Conservation (phyloP, 2,113 vertebrate species). For the Saimiri boliviensis region DNA sequence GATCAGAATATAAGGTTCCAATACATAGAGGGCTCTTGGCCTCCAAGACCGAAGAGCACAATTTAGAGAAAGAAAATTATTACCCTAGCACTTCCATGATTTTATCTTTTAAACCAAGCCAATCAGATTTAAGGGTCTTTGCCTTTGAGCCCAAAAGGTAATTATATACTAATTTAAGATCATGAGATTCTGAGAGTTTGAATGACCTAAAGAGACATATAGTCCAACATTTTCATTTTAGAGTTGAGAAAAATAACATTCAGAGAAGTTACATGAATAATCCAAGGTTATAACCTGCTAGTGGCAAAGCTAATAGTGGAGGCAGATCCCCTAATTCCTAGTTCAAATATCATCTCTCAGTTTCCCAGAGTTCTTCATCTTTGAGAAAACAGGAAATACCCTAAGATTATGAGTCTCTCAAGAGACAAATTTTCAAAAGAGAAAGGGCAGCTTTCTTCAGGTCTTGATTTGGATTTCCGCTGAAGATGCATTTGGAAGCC, state of each 20-base stretch:
- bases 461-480: background rate
- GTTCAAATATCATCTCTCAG: background rate
- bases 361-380: background rate
- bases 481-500: background rate
- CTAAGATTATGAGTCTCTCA: background rate
- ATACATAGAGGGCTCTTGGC: accelerated
- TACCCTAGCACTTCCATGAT: background rate
- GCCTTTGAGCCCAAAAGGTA: conserved; percentile 25
- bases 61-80: background rate
- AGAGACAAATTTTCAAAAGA: background rate
- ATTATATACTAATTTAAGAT: conserved; percentile 37
- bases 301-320: background rate
- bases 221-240: background rate
- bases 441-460: background rate
- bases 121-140: background rate
- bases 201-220: background rate
- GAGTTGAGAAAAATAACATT: conserved; percentile 40
- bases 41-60: background rate
- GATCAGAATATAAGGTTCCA: background rate
- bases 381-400: background rate
- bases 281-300: background rate
- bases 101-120: conserved; percentile 42
- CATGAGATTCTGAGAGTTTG: background rate
- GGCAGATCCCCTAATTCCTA: background rate
- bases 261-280: background rate